These are phyloP conservation scores for Gryllus longicercus DNA, from an alignment of 2,888 invertebrate species.

Conservation along the genomic window DNA sequence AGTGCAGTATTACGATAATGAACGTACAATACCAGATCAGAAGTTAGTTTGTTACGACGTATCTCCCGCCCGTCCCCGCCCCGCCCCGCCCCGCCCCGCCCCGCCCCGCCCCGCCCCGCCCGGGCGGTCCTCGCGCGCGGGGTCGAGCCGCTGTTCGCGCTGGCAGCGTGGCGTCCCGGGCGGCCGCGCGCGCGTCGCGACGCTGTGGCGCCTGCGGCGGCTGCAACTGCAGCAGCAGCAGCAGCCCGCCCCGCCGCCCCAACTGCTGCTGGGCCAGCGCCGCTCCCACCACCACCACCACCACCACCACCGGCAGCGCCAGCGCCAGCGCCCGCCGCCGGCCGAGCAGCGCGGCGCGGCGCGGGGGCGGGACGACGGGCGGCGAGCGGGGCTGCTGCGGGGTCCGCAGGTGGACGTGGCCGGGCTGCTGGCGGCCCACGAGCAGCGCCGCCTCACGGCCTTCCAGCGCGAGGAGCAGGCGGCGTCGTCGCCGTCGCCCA, in stretches of 20 bases:
- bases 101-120: too few relatives aligned
- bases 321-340: background rate
- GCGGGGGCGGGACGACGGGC: background rate
- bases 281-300: conserved; percentile 41
- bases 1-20: too few relatives aligned
- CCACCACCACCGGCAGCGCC: conserved; percentile 39
- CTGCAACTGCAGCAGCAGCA: background rate
- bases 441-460: conserved; percentile 40
- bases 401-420: conserved; percentile 37
- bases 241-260: conserved; percentile 31
- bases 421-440: conserved; percentile 43
- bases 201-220: conserved; percentile 5
- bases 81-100: too few relatives aligned
- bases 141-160: background rate
- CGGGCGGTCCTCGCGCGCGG: too few relatives aligned
- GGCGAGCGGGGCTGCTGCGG: conserved; percentile 12
- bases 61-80: too few relatives aligned
- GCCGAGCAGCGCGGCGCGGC: background rate
- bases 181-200: background rate
- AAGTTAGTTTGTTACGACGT: too few relatives aligned
- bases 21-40: too few relatives aligned
- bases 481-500: conserved; percentile 31
- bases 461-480: conserved; percentile 39
- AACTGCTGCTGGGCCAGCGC: conserved; percentile 42
- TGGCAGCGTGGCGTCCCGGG: background rate